Conservation (phyloP, 2,888 invertebrate genomes). For the Cynaeus angustus region DNA sequence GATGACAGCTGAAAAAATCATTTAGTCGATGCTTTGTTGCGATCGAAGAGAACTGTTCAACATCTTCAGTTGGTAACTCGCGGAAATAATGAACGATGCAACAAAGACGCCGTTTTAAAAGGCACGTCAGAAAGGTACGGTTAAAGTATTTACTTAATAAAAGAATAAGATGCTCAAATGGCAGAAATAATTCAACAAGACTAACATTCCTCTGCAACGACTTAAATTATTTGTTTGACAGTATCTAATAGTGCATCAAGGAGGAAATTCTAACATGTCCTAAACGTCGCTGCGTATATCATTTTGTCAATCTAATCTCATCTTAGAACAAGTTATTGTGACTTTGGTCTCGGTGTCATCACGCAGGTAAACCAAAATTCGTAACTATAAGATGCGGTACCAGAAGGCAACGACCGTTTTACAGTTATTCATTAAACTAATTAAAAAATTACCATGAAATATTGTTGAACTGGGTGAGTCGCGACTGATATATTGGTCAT, state of each 20-base stretch:
- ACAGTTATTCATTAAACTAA: slow-evolving; percentile 23
- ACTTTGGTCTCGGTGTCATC: slow-evolving; percentile 14
- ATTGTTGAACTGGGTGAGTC: not conserved
- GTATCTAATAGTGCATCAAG: slow-evolving; percentile 42
- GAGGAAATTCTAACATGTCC: slow-evolving; percentile 40
- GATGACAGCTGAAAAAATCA: slow-evolving; percentile 8
- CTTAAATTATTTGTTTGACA: slow-evolving; percentile 43
- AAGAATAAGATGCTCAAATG: slow-evolving; percentile 40
- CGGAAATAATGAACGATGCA: slow-evolving; percentile 43
- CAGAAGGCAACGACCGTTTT: slow-evolving; percentile 18
- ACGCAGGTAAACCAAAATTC: not conserved
- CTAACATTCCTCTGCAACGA: slow-evolving; percentile 31
- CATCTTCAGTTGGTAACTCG: slow-evolving; percentile 21
- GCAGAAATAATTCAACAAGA: slow-evolving; percentile 21
- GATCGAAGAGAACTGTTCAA: slow-evolving; percentile 26
- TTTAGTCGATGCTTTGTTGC: slow-evolving; percentile 8
- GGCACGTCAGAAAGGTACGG: slow-evolving; percentile 41
- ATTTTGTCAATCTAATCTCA: slow-evolving; percentile 37
- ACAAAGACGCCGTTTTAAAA: slow-evolving; percentile 37
- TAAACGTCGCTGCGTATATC: slow-evolving; percentile 27
- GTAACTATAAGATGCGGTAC: not conserved
- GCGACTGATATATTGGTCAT: not conserved
- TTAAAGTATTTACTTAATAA: slow-evolving; percentile 34
- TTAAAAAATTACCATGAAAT: slow-evolving; percentile 14
- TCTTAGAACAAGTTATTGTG: slow-evolving; percentile 16